Evolutionary conservation across 1,140 invertebrate species (phyloP).

Genomic region (Papilio helenus): DNA sequence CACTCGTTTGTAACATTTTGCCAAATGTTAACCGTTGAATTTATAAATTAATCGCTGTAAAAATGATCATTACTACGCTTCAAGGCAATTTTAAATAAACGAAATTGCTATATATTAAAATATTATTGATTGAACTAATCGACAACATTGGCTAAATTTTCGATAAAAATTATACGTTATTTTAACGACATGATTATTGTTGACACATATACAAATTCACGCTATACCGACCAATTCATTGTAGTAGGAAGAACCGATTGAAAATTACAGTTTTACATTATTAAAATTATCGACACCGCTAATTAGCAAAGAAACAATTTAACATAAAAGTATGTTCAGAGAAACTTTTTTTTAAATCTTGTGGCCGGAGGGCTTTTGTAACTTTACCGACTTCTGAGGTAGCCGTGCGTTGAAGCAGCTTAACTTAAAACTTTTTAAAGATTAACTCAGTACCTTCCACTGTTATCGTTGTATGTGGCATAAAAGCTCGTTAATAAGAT

Average conservation of each 20-base stretch:
- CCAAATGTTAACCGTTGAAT: conserved; percentile 38
- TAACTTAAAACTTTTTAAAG: background rate
- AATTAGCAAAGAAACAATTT: background rate
- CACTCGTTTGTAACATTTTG: conserved; percentile 41
- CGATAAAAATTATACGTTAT: background rate
- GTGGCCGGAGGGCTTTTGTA: background rate
- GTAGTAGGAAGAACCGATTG: no score
- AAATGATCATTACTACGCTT: conserved; percentile 39
- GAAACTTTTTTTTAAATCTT: background rate
- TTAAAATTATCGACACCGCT: background rate
- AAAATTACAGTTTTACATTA: no score
- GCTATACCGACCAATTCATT: no score
- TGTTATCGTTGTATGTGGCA: no score
- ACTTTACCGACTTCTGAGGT: background rate
- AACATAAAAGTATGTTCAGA: background rate
- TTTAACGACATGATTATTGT: background rate
- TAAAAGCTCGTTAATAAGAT: no score
- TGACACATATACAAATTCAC: no score
- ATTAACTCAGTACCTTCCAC: background rate
- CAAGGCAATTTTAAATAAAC: conserved; percentile 30
- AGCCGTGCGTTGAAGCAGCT: background rate
- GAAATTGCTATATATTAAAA: conserved; percentile 16
- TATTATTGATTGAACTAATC: conserved; percentile 11
- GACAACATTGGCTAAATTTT: background rate
- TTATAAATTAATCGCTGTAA: conserved; percentile 40